A percentile compares a stretch with the other conserved stretches of the same genome.
These are phyloP conservation scores for Hydropotes inermis DNA, from an alignment of 2,113 vertebrate species.

Conservation along the genomic window DNA sequence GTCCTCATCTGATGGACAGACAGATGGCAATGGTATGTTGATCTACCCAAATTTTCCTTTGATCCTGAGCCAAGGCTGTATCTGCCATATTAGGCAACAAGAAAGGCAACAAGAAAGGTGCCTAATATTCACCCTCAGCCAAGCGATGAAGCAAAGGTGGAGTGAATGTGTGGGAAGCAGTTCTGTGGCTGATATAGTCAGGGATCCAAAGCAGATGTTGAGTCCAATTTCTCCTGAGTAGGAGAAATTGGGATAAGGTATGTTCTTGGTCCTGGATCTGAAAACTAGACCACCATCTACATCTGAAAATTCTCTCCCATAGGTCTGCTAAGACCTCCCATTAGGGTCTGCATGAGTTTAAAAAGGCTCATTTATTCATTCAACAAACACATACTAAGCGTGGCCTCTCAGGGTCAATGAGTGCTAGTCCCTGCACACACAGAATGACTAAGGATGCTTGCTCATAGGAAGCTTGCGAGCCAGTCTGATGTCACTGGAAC, in stretches of 20 bases:
- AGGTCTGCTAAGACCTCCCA: too few species aligned
- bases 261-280: not conserved
- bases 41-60: not conserved
- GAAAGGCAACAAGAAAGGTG: not conserved
- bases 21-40: not conserved
- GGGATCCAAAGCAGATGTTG: not conserved
- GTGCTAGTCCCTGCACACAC: too few species aligned
- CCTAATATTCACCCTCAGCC: not conserved
- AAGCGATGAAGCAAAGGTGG: not conserved
- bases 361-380: not conserved
- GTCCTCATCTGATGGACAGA: not conserved
- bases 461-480: not conserved
- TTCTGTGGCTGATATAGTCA: not conserved
- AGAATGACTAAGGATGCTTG: not conserved
- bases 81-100: not conserved
- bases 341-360: not conserved
- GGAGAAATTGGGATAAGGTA: not conserved
- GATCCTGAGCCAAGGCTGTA: not conserved
- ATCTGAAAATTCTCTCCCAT: not conserved
- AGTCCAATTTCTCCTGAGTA: too few species aligned
- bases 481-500: not conserved
- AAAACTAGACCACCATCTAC: not conserved
- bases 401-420: too few species aligned
- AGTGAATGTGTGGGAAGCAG: not conserved
- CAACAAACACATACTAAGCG: not conserved